These are phyloP conservation scores for Hymenopus coronatus DNA, from an alignment of 2,888 invertebrate genomes.

Conservation along the genomic window DNA sequence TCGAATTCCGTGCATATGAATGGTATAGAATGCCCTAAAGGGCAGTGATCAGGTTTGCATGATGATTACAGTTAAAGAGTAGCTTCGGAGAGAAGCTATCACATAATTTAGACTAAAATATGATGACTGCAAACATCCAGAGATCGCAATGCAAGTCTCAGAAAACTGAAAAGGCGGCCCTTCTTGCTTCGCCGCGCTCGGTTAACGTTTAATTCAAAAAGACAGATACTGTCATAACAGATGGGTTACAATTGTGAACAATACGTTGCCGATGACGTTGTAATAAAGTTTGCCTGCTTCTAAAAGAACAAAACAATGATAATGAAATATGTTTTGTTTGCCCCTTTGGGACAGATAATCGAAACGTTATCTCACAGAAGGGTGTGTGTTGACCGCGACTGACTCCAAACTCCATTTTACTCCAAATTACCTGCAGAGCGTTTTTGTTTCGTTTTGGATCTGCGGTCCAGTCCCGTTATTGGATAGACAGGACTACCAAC, in stretches of 20 bases:
- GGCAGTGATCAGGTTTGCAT: too few species aligned
- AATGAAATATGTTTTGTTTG: not conserved
- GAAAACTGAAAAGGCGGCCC: too few species aligned
- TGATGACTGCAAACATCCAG: too few species aligned
- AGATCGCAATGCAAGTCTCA: too few species aligned
- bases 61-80: too few species aligned
- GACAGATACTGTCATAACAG: not conserved
- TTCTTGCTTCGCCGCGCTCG: too few species aligned
- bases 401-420: not conserved
- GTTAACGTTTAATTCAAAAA: too few species aligned
- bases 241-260: not conserved
- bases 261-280: not conserved
- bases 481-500: not conserved
- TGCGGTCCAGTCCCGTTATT: not conserved
- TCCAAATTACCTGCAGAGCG: slow-evolving; percentile 6
- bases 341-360: not conserved
- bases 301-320: not conserved
- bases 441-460: not conserved
- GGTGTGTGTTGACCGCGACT: not conserved
- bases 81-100: too few species aligned
- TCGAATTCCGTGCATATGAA: too few species aligned
- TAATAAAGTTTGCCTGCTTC: not conserved
- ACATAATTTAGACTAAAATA: too few species aligned
- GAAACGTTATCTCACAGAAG: not conserved
- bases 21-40: too few species aligned